phyloP scores from a whole-genome alignment of 2,113 vertebrate genomes.

The Myodes glareolus region DNA sequence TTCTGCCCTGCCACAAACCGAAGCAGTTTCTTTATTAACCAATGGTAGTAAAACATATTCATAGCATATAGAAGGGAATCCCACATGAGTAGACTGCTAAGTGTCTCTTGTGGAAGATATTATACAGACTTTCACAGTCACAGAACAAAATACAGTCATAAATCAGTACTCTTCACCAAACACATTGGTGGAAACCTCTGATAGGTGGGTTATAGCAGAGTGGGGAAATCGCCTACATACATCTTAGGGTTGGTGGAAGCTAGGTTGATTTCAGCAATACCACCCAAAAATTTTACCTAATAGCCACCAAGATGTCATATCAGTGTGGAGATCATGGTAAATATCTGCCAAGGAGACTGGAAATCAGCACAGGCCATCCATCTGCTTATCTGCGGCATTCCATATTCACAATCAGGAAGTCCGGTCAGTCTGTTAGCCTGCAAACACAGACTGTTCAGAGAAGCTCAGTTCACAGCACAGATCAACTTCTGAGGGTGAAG shows the following conservation, averaged over 20 bases:
- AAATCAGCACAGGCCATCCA: background rate
- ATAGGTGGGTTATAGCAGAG: background rate
- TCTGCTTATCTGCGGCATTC: background rate
- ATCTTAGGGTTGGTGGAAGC: background rate
- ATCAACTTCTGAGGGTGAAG: background rate
- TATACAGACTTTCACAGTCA: background rate
- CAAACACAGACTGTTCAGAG: background rate
- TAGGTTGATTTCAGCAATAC: background rate
- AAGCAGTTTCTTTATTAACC: too few species aligned
- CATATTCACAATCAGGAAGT: too few species aligned
- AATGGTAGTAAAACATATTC: too few species aligned
- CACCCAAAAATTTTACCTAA: background rate
- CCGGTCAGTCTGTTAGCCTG: background rate
- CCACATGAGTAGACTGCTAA: background rate
- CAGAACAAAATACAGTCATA: background rate
- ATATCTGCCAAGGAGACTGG: background rate
- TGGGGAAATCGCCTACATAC: background rate
- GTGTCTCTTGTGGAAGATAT: background rate
- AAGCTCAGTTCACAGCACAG: background rate
- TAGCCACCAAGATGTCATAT: background rate
- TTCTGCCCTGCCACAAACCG: too few species aligned
- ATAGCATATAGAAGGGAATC: too few species aligned
- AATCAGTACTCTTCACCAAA: background rate
- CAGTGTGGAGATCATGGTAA: background rate
- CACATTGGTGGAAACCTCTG: background rate